Base-by-base conservation (phyloP, 2,113 vertebrate species). In the Oplegnathus fasciatus region DNA sequence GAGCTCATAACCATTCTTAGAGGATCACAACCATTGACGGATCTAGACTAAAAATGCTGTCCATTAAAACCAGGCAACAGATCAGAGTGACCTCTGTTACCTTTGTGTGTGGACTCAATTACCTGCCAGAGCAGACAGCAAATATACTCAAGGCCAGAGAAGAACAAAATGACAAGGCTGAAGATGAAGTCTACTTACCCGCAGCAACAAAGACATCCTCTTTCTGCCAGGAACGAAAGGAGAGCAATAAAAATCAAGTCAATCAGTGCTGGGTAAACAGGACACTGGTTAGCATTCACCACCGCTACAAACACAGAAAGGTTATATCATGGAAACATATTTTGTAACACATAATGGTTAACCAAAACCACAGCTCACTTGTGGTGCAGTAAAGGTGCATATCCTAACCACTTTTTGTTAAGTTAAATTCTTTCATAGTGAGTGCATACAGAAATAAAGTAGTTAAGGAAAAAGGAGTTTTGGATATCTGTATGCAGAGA, bases 181-280 rank as follows among this genome's bases (percentile, higher is more conserved):
- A 75, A 86, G 42, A 68, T 84, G 37, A 79, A 54, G 52, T 84
- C 44, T 83, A 96, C 96, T 96, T 96, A 96, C 96, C 95, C 40
- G 65, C 54, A 84, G 93, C 82, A 80, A 94, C 85, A 68, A 92
- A 60, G 75, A 20, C 40, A 60, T 94, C 89, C 93, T 95, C 95
- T 90, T 93, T 96, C 96, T 96, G 95, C 89, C 93, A 88, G 91
- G 86, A 87, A 90, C 82, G 67, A 92, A 93, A 90, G 86, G 83
- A 95, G 86, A 95, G 90, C 90, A 93, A 87, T 80, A 91, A 80
- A 93, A 92, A 80, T 88, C 55, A 87, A 94, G 84, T 93, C 86
- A 94, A 83, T 87, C 71, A 83, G 64, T 81, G 74, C 62, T 85
- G 34, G 40, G 46, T 70, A 69, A 86, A 83, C 75, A 82, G 40